Evolutionary conservation across 1,140 invertebrate genomes (phyloP).

Genomic region (Bombyx mandarina): DNA sequence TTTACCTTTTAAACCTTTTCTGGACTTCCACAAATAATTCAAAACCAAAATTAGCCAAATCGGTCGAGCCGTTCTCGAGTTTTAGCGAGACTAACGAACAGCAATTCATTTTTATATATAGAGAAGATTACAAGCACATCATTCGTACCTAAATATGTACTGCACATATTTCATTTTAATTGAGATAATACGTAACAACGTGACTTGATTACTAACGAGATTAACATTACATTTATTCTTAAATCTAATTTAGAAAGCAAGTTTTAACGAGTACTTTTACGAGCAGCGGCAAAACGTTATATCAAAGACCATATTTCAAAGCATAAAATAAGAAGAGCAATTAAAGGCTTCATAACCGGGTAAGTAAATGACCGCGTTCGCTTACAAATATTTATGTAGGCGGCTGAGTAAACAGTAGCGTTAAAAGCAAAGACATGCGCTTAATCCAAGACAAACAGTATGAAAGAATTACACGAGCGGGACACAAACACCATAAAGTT

Average conservation of each 20-base stretch:
- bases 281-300: slow-evolving; percentile 34
- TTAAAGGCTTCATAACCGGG: slow-evolving; percentile 50
- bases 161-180: no score
- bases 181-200: no score
- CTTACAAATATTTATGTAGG: slow-evolving; percentile 61
- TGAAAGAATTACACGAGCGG: slow-evolving; percentile 58
- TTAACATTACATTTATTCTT: slow-evolving; percentile 29
- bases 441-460: slow-evolving; percentile 61
- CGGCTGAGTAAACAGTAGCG: slow-evolving; percentile 57
- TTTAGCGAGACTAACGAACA: no score
- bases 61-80: no score
- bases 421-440: slow-evolving; percentile 64
- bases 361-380: slow-evolving; percentile 47
- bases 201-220: slow-evolving; percentile 16
- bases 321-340: slow-evolving; percentile 53
- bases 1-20: no score
- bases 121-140: no score
- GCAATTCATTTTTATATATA: no score
- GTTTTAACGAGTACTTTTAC: slow-evolving; percentile 41
- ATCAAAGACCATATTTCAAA: slow-evolving; percentile 50
- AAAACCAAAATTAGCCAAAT: no score
- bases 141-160: no score
- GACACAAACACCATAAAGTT: slow-evolving; percentile 52
- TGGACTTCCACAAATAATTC: no score
- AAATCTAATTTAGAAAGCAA: slow-evolving; percentile 11